phyloP scores from a whole-genome alignment of 2,113 vertebrate species.

The Odocoileus hemionus region DNA sequence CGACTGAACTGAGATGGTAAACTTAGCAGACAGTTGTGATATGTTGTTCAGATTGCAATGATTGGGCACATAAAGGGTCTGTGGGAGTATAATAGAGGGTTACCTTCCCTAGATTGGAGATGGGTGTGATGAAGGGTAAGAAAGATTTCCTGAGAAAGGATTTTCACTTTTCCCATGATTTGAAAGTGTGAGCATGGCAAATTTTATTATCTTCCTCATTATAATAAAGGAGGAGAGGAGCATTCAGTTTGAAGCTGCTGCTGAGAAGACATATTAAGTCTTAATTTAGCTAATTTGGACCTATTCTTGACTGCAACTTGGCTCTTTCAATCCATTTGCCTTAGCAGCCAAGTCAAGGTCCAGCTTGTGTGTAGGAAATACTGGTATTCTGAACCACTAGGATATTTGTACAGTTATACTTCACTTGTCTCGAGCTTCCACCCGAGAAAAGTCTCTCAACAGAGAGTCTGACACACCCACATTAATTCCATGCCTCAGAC shows the following conservation, averaged over 20 bases:
- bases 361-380: neutral
- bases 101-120: neutral
- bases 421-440: neutral
- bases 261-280: neutral
- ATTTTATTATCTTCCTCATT: neutral
- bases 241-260: neutral
- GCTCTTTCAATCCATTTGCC: neutral
- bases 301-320: neutral
- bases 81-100: neutral
- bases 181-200: neutral
- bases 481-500: neutral
- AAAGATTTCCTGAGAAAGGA: neutral
- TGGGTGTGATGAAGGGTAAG: neutral
- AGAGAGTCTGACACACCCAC: neutral
- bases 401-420: neutral
- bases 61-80: neutral
- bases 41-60: neutral
- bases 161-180: neutral
- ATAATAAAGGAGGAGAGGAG: neutral
- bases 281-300: slow-evolving; percentile 35
- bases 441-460: neutral
- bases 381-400: neutral
- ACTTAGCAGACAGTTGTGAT: neutral
- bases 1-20: neutral
- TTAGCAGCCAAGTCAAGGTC: neutral